Percentiles rank a stretch among this genome's conserved stretches.
phyloP scores from a whole-genome alignment of 2,888 invertebrate genomes.

The Netelia virgata region DNA sequence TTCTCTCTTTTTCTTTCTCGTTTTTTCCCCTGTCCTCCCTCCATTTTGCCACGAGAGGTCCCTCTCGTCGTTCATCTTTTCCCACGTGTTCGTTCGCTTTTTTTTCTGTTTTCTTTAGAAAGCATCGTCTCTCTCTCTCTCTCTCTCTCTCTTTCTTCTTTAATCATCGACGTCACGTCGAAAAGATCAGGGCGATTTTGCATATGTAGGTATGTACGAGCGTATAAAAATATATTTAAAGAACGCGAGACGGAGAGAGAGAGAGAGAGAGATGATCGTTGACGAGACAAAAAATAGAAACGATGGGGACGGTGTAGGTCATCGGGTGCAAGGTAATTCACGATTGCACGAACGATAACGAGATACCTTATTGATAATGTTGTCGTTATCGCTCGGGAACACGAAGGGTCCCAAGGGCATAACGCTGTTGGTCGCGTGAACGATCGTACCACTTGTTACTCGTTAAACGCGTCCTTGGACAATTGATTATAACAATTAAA shows the following conservation, averaged over 20 bases:
- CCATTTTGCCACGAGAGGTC: slow-evolving; percentile 27
- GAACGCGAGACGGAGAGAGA: background rate
- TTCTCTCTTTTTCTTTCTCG: slow-evolving; percentile 15
- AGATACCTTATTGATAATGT: slow-evolving; percentile 18
- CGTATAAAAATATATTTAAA: background rate
- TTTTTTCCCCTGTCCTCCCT: slow-evolving; percentile 17
- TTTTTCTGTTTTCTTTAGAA: slow-evolving; percentile 9
- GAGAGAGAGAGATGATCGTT: background rate
- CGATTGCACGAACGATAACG: slow-evolving; percentile 9
- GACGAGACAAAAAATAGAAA: background rate
- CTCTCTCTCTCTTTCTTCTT: slow-evolving; percentile 62
- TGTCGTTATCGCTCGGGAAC: background rate
- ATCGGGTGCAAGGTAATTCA: slow-evolving; percentile 1
- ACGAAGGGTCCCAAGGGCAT: background rate
- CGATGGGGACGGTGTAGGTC: background rate
- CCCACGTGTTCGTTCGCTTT: slow-evolving; percentile 18
- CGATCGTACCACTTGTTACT: background rate
- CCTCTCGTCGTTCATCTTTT: slow-evolving; percentile 56
- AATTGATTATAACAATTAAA: too few species aligned
- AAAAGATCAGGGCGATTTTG: slow-evolving; percentile 64
- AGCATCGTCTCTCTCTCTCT: slow-evolving; percentile 10
- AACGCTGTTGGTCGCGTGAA: background rate
- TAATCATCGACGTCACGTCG: slow-evolving; percentile 68
- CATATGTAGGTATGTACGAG: slow-evolving; percentile 15
- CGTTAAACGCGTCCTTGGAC: background rate